Evolutionary conservation across 2,797 vertebrate species (phyloP).

Genomic region (Mus minutoides): DNA sequence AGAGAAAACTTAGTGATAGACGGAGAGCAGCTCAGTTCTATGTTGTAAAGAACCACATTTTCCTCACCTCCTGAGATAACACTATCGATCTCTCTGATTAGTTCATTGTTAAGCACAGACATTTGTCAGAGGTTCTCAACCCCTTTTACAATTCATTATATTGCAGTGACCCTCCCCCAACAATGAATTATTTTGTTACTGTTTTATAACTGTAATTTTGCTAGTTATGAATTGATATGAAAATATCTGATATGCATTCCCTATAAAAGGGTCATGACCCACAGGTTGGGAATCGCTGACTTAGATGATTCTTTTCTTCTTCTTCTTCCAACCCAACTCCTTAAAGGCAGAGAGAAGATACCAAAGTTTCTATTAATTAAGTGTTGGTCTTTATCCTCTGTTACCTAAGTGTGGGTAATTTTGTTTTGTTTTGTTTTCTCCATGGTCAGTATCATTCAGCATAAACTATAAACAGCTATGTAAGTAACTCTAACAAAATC

Average conservation of each 20-base stretch:
- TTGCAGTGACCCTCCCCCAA: background rate
- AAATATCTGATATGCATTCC: background rate
- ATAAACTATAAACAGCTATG: slow-evolving; percentile 20
- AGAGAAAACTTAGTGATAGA: background rate
- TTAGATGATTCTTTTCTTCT: background rate
- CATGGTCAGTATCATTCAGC: background rate
- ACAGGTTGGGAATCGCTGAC: background rate
- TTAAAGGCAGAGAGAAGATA: background rate
- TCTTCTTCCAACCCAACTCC: background rate
- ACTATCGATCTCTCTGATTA: background rate
- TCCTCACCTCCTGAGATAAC: background rate
- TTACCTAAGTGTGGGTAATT: background rate
- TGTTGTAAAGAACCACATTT: background rate
- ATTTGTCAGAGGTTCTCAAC: background rate
- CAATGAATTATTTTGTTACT: background rate
- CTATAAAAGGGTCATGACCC: background rate
- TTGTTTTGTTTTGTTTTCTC: background rate
- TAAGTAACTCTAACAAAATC: slow-evolving; percentile 34
- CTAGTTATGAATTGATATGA: background rate
- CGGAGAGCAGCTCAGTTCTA: background rate
- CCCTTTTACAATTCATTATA: background rate
- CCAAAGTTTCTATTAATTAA: background rate
- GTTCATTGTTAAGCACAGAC: background rate
- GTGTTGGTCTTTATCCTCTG: background rate
- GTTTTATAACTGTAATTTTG: background rate